phyloP scores from a whole-genome alignment of 2,797 vertebrate species.

The Notolepis coatsorum region DNA sequence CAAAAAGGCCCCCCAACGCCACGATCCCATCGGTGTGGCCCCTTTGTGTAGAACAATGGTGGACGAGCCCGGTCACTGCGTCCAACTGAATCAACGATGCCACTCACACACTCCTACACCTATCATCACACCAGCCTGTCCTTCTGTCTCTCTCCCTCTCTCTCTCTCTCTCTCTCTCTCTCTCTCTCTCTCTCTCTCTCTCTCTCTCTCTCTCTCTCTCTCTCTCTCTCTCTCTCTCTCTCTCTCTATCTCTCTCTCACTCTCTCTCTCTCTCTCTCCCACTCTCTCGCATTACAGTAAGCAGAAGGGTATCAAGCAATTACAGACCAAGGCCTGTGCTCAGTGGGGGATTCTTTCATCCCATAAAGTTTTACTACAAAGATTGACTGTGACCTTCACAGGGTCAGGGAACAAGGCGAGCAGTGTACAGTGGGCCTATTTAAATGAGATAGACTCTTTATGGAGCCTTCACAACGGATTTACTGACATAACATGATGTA shows the following conservation, averaged over 20 bases:
- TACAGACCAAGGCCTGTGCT: constrained; percentile 64
- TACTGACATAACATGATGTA: constrained; percentile 46
- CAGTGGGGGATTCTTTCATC: constrained; percentile 68
- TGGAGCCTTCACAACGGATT: constrained; percentile 54
- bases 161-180: constrained; percentile 9
- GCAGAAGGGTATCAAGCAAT: constrained; percentile 69
- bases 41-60: constrained; percentile 44
- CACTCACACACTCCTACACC: constrained; percentile 46
- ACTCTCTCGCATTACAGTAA: constrained; percentile 35
- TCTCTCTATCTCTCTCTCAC: not conserved
- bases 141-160: constrained; percentile 12
- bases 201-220: not conserved
- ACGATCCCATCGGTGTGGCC: constrained; percentile 60
- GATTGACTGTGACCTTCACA: constrained; percentile 66
- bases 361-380: constrained; percentile 74
- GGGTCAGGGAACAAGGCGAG: constrained; percentile 55
- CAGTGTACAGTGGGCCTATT: constrained; percentile 47
- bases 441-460: constrained; percentile 54
- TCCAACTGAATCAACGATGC: constrained; percentile 47
- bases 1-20: constrained; percentile 1
- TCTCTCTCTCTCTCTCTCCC: constrained; percentile 38
- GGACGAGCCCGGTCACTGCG: constrained; percentile 34
- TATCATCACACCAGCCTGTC: constrained; percentile 41
- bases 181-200: not conserved
- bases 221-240: not conserved